Base-by-base conservation (phyloP, 2,113 vertebrate species). In the Cyphomyrus plagiostoma region DNA sequence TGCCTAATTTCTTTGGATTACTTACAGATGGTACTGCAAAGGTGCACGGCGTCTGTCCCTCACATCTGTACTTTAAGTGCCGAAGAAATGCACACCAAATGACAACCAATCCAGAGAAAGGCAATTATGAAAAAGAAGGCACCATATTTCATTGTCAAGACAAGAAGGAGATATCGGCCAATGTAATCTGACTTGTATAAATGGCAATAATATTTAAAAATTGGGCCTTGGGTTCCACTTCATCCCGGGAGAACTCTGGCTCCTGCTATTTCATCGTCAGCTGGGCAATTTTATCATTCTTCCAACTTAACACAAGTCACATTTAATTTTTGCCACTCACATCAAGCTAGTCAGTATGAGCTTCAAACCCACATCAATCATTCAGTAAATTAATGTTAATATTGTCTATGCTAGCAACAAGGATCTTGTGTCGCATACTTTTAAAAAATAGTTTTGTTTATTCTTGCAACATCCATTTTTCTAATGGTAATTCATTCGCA, bases 21-120 rank as follows among this genome's bases (percentile, higher is more conserved):
- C 93, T 96, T 95, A 95, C 96, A 96, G 95, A 95, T 96, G 95
- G 95, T 93, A 94, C 88, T 90, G 92, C 94, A 94, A 96, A 95
- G 94, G 95, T 95, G 93, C 94, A 94, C 94, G 91, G 93, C 92
- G 94, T 91, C 92, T 86, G 83, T 89, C 83, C 56, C 21, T 89
- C 58, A 89, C 82, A 10, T 70, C 56, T 70, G 48, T 26, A 50
- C 30, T 48, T 70, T 53, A 21, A 84, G 85, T 42, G 45, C 45
- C 35, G 49, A 56, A 35, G 21, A 90, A 88, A 88, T 15, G 53
- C 46, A 88, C 46, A 52, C 70, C 70, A 62, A 50, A 58, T 50
- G 48, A 83, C 86, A 42, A 74, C 49, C 53, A 26, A 42, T 88
- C 86, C 48, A 82, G 70, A 89, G 86, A 62, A 56, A 77, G 86